Conservation (phyloP, 2,797 vertebrate genomes). For the Dipus sagitta region DNA sequence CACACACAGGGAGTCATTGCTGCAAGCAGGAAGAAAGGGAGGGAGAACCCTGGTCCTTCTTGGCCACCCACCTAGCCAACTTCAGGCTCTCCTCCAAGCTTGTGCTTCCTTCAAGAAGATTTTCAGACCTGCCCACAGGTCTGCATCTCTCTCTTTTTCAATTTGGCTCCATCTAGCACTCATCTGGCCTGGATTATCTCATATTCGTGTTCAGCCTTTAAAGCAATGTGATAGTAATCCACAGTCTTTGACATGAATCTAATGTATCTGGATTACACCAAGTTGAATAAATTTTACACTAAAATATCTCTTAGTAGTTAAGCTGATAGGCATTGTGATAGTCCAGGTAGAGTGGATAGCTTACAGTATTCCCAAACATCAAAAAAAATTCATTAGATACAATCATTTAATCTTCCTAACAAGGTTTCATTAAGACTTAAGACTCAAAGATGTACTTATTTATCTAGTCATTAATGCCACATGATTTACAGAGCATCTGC, state of each 20-base stretch:
- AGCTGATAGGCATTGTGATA: background rate
- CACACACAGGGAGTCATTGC: background rate
- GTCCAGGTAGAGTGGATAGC: background rate
- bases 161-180: background rate
- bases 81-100: background rate
- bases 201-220: constrained; percentile 56
- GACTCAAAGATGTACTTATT: background rate
- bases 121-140: background rate
- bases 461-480: background rate
- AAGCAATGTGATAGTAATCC: background rate
- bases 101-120: background rate
- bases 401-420: background rate
- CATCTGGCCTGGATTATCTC: background rate
- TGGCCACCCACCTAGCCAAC: background rate
- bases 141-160: background rate
- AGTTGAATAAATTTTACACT: constrained; percentile 3
- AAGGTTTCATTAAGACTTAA: background rate
- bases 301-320: constrained; percentile 46
- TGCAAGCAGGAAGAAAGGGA: background rate
- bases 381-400: constrained; percentile 15
- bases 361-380: background rate
- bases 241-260: background rate
- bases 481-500: background rate
- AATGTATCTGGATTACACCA: background rate
- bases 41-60: background rate